phyloP scores from a whole-genome alignment of 1,140 invertebrate genomes.

The Cyclina sinensis region DNA sequence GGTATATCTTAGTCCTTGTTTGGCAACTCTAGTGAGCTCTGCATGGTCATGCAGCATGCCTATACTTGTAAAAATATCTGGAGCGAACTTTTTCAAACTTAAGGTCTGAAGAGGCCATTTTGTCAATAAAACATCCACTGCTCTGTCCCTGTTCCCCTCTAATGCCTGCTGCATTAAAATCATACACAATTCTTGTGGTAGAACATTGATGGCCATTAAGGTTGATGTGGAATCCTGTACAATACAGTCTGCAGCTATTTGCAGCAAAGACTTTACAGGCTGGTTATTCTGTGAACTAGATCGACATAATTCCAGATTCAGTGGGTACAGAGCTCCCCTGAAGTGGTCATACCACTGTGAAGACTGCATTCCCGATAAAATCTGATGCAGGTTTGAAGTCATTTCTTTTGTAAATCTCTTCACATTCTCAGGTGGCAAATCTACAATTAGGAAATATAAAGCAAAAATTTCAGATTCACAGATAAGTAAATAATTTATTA shows the following conservation, averaged over 20 bases:
- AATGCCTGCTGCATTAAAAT: conserved; percentile 62
- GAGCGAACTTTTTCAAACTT: conserved; percentile 54
- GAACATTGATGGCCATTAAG: conserved; percentile 21
- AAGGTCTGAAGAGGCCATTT: conserved; percentile 53
- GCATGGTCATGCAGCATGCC: conserved; percentile 52
- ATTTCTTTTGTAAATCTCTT: background rate
- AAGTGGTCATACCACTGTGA: conserved; percentile 60
- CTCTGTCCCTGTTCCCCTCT: conserved; percentile 40
- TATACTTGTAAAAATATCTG: conserved; percentile 42
- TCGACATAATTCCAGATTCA: conserved; percentile 39
- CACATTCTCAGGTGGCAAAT: background rate
- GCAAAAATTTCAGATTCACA: no score
- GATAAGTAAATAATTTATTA: no score
- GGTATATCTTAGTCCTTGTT: conserved; percentile 62
- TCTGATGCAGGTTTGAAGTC: conserved; percentile 26
- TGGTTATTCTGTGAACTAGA: background rate
- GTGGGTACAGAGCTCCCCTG: conserved; percentile 47
- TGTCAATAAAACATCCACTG: conserved; percentile 58
- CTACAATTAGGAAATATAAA: no score
- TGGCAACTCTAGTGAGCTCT: conserved; percentile 41
- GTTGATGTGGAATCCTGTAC: conserved; percentile 53
- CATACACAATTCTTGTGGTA: conserved; percentile 55
- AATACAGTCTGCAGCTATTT: conserved; percentile 43
- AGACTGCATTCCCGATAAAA: conserved; percentile 54
- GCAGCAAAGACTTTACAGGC: conserved; percentile 44